phyloP scores from a whole-genome alignment of 2,113 vertebrate species.

The Anhinga rufa region DNA sequence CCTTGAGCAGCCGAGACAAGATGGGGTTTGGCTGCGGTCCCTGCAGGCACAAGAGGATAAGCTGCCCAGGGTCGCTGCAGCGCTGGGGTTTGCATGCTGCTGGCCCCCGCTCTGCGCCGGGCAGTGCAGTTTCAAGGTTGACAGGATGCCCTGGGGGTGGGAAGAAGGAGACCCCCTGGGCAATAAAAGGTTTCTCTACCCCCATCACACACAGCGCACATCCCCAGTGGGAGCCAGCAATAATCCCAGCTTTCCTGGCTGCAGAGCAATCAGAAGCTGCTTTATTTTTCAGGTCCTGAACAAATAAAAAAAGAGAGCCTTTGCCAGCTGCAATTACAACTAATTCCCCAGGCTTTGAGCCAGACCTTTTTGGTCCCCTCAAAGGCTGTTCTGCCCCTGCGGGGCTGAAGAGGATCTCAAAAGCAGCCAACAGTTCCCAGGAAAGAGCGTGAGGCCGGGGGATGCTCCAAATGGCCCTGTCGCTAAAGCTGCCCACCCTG shows the following conservation, averaged over 20 bases:
- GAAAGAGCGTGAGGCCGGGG: rapidly evolving
- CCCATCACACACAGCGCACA: rapidly evolving
- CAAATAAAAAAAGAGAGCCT: neutral
- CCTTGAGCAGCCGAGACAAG: neutral
- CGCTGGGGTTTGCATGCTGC: rapidly evolving
- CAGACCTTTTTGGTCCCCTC: neutral
- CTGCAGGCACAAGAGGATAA: neutral
- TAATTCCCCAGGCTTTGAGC: neutral
- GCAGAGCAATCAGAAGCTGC: neutral
- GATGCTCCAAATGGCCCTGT: rapidly evolving
- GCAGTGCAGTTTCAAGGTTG: neutral
- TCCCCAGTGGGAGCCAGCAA: neutral
- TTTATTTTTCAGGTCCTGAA: neutral
- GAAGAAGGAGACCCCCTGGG: neutral
- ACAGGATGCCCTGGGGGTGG: neutral
- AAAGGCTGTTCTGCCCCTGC: neutral
- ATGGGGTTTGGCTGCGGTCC: neutral
- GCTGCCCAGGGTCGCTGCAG: neutral
- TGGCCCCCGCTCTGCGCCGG: neutral
- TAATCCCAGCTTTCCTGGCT: neutral
- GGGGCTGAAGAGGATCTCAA: neutral
- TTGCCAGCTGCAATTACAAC: neutral
- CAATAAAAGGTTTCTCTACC: neutral
- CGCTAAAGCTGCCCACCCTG: neutral
- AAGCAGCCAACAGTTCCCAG: neutral